Conservation (phyloP, 2,888 invertebrate genomes). For the Tetragonisca angustula region DNA sequence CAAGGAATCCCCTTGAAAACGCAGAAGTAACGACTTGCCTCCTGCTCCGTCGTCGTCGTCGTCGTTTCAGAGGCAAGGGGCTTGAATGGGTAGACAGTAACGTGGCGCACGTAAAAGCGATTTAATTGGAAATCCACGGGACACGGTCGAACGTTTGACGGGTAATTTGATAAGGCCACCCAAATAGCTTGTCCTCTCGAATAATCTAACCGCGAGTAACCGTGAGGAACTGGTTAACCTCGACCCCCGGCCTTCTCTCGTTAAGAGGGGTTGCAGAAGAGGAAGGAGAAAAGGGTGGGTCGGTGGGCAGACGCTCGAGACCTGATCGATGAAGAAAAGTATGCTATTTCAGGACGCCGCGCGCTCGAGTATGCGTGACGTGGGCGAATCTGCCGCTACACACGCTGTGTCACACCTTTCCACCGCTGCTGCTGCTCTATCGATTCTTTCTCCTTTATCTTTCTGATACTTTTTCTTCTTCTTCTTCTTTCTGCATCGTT, state of each 20-base stretch:
- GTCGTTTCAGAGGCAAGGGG: not conserved
- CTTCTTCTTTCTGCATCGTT: not conserved
- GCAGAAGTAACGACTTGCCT: too few species aligned
- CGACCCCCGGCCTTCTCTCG: conserved; percentile 58
- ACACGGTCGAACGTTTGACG: not conserved
- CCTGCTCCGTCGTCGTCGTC: too few species aligned
- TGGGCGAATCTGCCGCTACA: conserved; percentile 54
- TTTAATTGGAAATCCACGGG: not conserved
- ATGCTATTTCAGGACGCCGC: conserved; percentile 64
- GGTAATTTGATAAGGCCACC: conserved; percentile 51
- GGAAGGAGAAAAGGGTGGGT: not conserved
- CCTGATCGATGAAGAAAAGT: conserved; percentile 71
- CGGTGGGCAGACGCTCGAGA: conserved; percentile 42
- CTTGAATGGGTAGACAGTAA: not conserved
- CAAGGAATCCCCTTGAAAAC: too few species aligned
- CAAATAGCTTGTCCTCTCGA: conserved; percentile 38
- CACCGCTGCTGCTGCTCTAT: conserved; percentile 44
- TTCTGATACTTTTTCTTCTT: not conserved
- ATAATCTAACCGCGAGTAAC: conserved; percentile 48
- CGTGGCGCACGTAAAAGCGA: not conserved
- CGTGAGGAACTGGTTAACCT: conserved; percentile 64
- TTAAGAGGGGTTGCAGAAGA: conserved; percentile 34
- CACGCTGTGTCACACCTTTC: conserved; percentile 59
- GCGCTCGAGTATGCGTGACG: conserved; percentile 55
- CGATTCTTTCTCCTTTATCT: conserved; percentile 45